phyloP scores from a whole-genome alignment of 2,113 vertebrate genomes.

The Notothenia coriiceps region DNA sequence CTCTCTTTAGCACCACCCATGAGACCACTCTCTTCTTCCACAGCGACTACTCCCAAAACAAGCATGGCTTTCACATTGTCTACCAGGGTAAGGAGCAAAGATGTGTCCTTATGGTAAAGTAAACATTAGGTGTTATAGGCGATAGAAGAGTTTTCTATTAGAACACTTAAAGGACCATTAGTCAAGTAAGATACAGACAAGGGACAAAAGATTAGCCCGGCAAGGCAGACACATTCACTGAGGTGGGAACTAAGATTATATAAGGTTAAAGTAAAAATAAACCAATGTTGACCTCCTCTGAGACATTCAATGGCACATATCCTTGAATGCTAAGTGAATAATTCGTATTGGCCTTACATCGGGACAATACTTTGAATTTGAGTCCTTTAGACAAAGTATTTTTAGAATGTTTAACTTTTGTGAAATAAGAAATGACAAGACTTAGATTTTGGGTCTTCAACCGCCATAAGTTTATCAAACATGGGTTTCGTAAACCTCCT shows the following conservation, averaged over 20 bases:
- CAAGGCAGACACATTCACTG: not conserved
- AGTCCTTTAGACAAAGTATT: not conserved
- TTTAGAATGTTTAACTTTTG: not conserved
- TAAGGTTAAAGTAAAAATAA: conserved; percentile 13
- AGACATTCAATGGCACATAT: conserved; percentile 4
- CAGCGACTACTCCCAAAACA: conserved; percentile 98
- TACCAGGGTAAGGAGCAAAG: conserved; percentile 90
- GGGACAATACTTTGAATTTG: not conserved
- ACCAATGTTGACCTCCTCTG: not conserved
- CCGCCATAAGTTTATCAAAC: not conserved
- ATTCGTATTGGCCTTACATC: not conserved
- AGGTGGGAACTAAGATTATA: conserved; percentile 15
- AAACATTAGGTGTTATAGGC: not conserved
- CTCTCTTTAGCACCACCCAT: conserved; percentile 97
- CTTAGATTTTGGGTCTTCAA: not conserved
- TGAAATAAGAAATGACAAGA: not conserved
- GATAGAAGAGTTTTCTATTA: conserved; percentile 16
- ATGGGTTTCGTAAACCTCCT: not conserved
- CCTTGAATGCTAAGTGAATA: conserved; percentile 10
- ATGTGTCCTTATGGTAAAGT: not conserved
- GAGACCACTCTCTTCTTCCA: conserved; percentile 97
- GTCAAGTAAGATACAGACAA: conserved; percentile 6
- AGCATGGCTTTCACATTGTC: conserved; percentile 93
- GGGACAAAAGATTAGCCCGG: conserved; percentile 4
- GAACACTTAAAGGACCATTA: conserved; percentile 5